Evolutionary conservation across 2,113 vertebrate genomes (phyloP), one percentile per base, ranked within the genome.

Genomic region (Tragelaphus strepsiceros): DNA sequence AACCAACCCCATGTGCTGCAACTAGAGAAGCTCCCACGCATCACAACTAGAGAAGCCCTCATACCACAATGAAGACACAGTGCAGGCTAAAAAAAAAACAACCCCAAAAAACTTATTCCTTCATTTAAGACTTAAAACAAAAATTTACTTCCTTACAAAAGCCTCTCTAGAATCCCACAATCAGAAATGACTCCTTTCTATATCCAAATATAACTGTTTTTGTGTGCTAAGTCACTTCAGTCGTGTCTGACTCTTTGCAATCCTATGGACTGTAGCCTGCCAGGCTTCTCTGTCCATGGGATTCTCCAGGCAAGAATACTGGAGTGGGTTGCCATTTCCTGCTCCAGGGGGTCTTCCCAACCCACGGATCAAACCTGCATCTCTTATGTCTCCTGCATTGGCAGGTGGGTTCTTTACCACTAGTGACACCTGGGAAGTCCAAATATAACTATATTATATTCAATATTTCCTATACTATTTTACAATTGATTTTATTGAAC

Each of bases 111-210:
- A 71, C n/a, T 3, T 61, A 53, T 24, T 54, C 58, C 81, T 81
- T 78, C 58, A 81, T 87, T 74, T 86, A 94, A 62, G 64, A 88
- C 53, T 96, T 78, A 85, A 95, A 74, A 17, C 39, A 91, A 95
- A 88, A 46, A 35, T 53, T 22, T 54, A 2, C 4, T 62, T 85
- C 12, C n/a, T 61, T 88, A 39, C 54, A 87, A 95, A 88, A 88
- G 24, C 49, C 21, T 77, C 16, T 71, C 35, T 53, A 82, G 77
- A 82, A 24, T 92, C 22, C n/a, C 11, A 93, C 4, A 54, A 22
- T 83, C 61, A 74, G 53, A 98, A 81, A 30, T 82, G 16, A 80
- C 22, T 46, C 54, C 46, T 56, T 16, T 90, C 13, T 61, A 78
- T 78, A 87, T 78, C 62, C 74, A 19, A 64, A 13, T n/a, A 19